Evolutionary conservation across 2,113 vertebrate genomes (phyloP), one percentile per base, ranked within the genome.

Genomic region (Oreochromis aureus): DNA sequence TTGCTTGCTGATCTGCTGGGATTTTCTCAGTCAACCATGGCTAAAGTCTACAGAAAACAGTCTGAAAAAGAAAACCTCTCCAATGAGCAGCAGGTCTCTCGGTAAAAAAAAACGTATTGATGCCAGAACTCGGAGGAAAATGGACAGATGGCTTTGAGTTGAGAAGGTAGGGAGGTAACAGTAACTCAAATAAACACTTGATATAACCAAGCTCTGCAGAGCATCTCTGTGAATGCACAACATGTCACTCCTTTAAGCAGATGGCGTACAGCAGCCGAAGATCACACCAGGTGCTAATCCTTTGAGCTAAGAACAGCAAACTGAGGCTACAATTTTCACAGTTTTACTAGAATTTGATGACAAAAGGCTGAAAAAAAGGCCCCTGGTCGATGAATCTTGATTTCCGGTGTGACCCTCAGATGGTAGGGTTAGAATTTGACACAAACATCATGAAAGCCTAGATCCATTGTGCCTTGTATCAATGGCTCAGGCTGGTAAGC

Each of bases 41-140:
- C 5, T 44, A 16, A 41, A 9, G n/a, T 71, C 36, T 24, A 2
- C 36, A 44, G 12, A 44, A 36, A 71, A 71, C n/a, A 24, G 12
- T 41, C 36, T 15, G 22, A 71, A 71, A 71, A 71, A 41, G 36
- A 71, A 39, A 71, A 71, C 12, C 9, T 44, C n/a, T 71, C 36
- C 66, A 44, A 24, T 9, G 66, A 71, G n/a, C n/a, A 9, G 66
- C 36, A 44, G n/a, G n/a, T 39, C 18, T 36, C 32, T 66, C 2
- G 1, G 34, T 5, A 13, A 69, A 69, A 66, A 66, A 30, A 4
- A 10, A 1, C 9, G 1, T 36, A n/a, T 5, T 36, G 34, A 66
- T n/a, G 6, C 4, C 34, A 3, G 0, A n/a, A 1, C 10, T 12
- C 36, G 10, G 32, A 63, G 6, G 18, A 12, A 66, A 66, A 66